These are phyloP conservation scores for Diaprepes abbreviatus DNA, from an alignment of 2,888 invertebrate genomes.

Conservation along the genomic window DNA sequence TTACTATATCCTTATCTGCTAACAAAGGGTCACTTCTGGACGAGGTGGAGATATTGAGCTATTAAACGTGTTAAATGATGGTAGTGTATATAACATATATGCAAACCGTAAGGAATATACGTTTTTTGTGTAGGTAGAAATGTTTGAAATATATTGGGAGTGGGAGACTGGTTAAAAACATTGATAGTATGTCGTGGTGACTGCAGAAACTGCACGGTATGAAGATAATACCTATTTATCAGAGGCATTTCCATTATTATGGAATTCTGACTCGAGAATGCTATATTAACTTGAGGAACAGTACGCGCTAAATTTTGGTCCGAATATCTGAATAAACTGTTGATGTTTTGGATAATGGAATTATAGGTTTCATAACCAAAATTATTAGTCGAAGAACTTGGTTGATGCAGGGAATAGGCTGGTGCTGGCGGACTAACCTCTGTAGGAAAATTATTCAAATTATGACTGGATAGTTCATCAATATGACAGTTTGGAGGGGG, in stretches of 20 bases:
- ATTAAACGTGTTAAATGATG: constrained; percentile 5
- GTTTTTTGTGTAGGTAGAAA: constrained; percentile 2
- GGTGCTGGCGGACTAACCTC: constrained; percentile 45
- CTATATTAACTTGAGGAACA: constrained; percentile 31
- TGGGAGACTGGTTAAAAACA: constrained; percentile 53
- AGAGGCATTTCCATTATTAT: constrained; percentile 33
- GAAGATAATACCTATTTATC: constrained; percentile 28
- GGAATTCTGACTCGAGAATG: constrained; percentile 45
- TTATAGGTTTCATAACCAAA: background rate
- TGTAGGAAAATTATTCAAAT: background rate
- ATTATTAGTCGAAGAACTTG: background rate
- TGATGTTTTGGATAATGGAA: background rate
- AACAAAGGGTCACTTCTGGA: constrained; percentile 44
- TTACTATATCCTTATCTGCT: constrained; percentile 52
- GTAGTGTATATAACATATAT: background rate
- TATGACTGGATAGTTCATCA: background rate
- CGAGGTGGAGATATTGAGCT: constrained; percentile 47
- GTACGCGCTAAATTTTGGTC: constrained; percentile 1
- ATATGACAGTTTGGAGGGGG: background rate
- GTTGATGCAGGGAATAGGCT: constrained; percentile 26
- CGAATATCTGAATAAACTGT: constrained; percentile 28
- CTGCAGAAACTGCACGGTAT: constrained; percentile 35
- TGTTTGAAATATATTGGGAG: constrained; percentile 3
- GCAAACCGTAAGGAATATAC: constrained; percentile 7
- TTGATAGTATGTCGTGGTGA: constrained; percentile 55